These are phyloP conservation scores for Siniperca knerii DNA, from an alignment of 2,113 vertebrate genomes.

Conservation along the genomic window DNA sequence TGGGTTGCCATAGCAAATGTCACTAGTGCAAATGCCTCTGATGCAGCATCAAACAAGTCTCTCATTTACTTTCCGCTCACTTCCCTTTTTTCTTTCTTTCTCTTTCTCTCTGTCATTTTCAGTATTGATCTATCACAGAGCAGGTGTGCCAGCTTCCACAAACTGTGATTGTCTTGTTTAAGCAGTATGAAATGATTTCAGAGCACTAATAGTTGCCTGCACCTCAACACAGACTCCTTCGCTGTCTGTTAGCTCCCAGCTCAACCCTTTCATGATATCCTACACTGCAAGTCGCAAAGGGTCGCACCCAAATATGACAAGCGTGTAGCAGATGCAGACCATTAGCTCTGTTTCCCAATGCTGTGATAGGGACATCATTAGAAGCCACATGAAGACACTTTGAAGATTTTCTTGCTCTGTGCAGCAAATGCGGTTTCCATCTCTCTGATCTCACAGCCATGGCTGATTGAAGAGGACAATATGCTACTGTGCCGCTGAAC, in stretches of 20 bases:
- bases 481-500: constrained; percentile 62
- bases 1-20: constrained; percentile 61
- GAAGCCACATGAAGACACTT: constrained; percentile 56
- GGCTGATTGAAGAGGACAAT: constrained; percentile 69
- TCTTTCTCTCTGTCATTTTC: neutral
- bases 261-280: constrained; percentile 31
- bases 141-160: constrained; percentile 24
- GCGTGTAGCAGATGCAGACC: constrained; percentile 52
- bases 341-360: constrained; percentile 55
- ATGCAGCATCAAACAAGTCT: constrained; percentile 13
- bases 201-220: neutral
- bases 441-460: constrained; percentile 61
- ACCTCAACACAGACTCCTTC: neutral
- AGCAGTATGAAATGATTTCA: constrained; percentile 22
- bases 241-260: constrained; percentile 7
- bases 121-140: neutral
- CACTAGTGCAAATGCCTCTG: constrained; percentile 33
- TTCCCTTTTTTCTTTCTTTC: neutral
- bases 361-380: constrained; percentile 66
- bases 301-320: constrained; percentile 37
- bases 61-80: constrained; percentile 11
- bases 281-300: constrained; percentile 9
- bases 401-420: constrained; percentile 62
- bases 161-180: constrained; percentile 19
- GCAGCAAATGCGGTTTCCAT: constrained; percentile 49